Evolutionary conservation across 1,140 invertebrate species (phyloP).

Genomic region (Drosophila nigrodunni): DNA sequence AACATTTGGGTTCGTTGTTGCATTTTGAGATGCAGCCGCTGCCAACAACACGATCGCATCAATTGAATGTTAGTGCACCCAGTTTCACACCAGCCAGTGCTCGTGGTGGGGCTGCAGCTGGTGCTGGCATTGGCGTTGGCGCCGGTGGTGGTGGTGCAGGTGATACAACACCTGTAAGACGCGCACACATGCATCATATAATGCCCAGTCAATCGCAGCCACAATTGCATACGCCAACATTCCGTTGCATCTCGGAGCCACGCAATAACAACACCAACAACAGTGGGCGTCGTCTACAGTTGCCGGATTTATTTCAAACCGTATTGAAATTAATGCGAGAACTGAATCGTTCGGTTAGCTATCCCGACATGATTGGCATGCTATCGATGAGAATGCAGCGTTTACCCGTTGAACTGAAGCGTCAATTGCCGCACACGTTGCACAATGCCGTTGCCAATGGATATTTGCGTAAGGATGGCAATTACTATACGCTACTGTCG

Average conservation of each 20-base stretch:
- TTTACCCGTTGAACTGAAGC: slow-evolving; percentile 59
- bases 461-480: slow-evolving; percentile 64
- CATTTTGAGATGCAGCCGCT: slow-evolving; percentile 13
- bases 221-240: slow-evolving; percentile 8
- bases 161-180: neutral
- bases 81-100: slow-evolving; percentile 51
- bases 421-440: slow-evolving; percentile 63
- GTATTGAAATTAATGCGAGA: slow-evolving; percentile 55
- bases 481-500: slow-evolving; percentile 59
- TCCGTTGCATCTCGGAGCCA: neutral
- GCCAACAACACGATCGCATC: slow-evolving; percentile 12
- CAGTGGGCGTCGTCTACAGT: slow-evolving; percentile 43
- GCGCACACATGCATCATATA: neutral
- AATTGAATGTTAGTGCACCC: slow-evolving; percentile 53
- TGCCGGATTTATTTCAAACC: slow-evolving; percentile 52
- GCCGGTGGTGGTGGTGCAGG: neutral
- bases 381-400: slow-evolving; percentile 50
- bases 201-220: slow-evolving; percentile 40
- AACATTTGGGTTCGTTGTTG: neutral
- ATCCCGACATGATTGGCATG: slow-evolving; percentile 62
- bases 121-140: neutral
- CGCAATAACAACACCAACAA: too few species aligned
- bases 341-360: slow-evolving; percentile 59
- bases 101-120: neutral
- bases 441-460: slow-evolving; percentile 61